phyloP scores from a whole-genome alignment of 1,140 invertebrate species.

The Drosophila nannoptera region DNA sequence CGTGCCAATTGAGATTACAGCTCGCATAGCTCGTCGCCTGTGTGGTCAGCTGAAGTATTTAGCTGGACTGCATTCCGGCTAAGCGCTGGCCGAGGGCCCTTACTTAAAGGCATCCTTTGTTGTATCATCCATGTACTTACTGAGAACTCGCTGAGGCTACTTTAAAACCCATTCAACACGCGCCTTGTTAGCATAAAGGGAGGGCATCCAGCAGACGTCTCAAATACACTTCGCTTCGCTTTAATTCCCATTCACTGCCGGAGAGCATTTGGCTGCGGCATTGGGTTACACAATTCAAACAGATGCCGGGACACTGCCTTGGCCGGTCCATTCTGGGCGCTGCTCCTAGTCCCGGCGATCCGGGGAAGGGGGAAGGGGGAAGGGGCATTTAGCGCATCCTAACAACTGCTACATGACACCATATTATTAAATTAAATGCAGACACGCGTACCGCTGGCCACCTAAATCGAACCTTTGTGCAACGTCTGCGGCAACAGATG shows the following conservation, averaged over 20 bases:
- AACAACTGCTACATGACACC: constrained; percentile 75
- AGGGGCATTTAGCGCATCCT: constrained; percentile 71
- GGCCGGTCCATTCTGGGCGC: not conserved
- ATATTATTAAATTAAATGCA: constrained; percentile 75
- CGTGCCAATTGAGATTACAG: constrained; percentile 32
- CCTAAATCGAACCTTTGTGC: constrained; percentile 49
- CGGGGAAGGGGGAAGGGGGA: no score
- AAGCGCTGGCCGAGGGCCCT: constrained; percentile 4
- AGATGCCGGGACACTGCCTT: constrained; percentile 46
- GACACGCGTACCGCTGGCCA: constrained; percentile 59
- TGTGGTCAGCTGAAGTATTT: constrained; percentile 44
- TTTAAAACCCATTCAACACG: constrained; percentile 48
- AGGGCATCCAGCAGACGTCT: constrained; percentile 30
- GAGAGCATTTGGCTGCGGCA: constrained; percentile 40
- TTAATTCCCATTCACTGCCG: constrained; percentile 50
- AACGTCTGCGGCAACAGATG: constrained; percentile 52
- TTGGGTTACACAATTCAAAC: constrained; percentile 68
- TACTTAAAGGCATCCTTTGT: constrained; percentile 20
- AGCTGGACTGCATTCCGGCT: constrained; percentile 19
- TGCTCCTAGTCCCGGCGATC: no score
- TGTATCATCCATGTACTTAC: constrained; percentile 43
- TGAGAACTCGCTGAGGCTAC: constrained; percentile 45
- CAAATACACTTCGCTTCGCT: constrained; percentile 42
- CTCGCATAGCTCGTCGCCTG: constrained; percentile 15
- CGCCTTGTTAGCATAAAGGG: constrained; percentile 63